Evolutionary conservation across 2,888 invertebrate species (phyloP), one percentile per base, ranked within the genome.

Genomic region (Oligia latruncula): DNA sequence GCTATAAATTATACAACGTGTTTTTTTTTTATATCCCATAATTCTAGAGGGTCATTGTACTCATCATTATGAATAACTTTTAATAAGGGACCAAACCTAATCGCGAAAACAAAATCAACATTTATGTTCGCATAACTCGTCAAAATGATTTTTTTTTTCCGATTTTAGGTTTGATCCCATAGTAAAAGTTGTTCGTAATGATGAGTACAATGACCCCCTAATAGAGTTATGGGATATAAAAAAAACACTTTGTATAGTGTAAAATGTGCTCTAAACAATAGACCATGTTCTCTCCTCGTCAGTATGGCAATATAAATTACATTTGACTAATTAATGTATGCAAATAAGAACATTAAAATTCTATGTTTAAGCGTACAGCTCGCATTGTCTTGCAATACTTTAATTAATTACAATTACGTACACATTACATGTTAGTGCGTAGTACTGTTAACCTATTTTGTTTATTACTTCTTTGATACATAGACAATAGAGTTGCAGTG

Each of bases 271-370:
- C 60, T 43, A 52, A 81, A 76, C 65, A 20, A 78, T 66, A 72
- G 49, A 72, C 35, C 65, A 52, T 35, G n/a, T 82, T 46, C 71
- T 66, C n/a, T n/a, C 58, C 35, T 70, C n/a, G 20, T n/a, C 15
- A 58, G n/a, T 70, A 78, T 74, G 35, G 60, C 52, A 73, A 78
- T 85, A 82, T 71, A 67, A 85, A 82, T 79, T 74, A 74, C 70
- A 29, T 43, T 74, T 84, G 66, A 66, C 78, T 79, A 85, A 85
- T 85, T 80, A 85, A 85, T 82, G 0, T 58, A 85, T 85, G 86
- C 58, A 52, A 85, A 85, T 74, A 17, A 74, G 58, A 23, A 60
- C 71, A 78, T 85, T 85, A 60, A 73, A 62, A 85, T 85, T 85
- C 86, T 68, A 79, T 55, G 29, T 60, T 65, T 76, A 76, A 84